Base-by-base conservation (phyloP, 2,113 vertebrate genomes). In the Probosciger aterrimus region DNA sequence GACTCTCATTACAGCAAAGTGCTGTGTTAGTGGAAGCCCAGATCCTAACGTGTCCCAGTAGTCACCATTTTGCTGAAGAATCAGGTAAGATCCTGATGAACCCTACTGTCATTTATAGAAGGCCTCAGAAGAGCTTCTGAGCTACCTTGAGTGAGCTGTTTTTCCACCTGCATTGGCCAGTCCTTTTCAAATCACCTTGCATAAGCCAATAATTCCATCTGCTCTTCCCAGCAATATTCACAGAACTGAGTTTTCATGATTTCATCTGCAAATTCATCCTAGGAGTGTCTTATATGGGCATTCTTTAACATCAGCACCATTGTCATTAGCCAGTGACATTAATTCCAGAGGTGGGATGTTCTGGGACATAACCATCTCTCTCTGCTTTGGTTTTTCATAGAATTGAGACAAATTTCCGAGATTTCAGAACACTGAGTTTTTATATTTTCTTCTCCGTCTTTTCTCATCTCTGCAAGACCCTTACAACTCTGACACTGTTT, bases 31-130 rank as follows among this genome's bases (percentile, higher is more conserved):
- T 39, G 14, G 15, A 5, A 96, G 41, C 18, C 25, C 33, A 76
- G 31, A 79, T 33, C 12, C 4, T 35, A 14, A 6, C 3, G 5
- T 0, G 0, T 20, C n/a, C 19, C 15, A 67, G 3, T 1, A 69
- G 44, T 7, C 30, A 82, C 7, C 14, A 30, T 52, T 57, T 67
- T 63, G 15, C 44, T 77, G 49, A 90, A 63, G 59, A 92, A 69
- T 14, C 2, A 1, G 53, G 1, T 47, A 35, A 65, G 18, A 78
- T 14, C 11, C 22, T 62, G 25, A 70, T 30, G 24, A 44, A 82
- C 8, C 5, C 9, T 52, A 37, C 17, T 50, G 8, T 33, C 18
- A 33, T 57, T 85, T 57, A 44, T 1, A 43, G 25, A 90, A 90
- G 70, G 22, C 15, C 25, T 63, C 28, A 74, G 55, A 78, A 63